Evolutionary conservation across 2,797 vertebrate genomes (phyloP), one percentile per base, ranked within the genome.

Genomic region (Tapirus indicus): DNA sequence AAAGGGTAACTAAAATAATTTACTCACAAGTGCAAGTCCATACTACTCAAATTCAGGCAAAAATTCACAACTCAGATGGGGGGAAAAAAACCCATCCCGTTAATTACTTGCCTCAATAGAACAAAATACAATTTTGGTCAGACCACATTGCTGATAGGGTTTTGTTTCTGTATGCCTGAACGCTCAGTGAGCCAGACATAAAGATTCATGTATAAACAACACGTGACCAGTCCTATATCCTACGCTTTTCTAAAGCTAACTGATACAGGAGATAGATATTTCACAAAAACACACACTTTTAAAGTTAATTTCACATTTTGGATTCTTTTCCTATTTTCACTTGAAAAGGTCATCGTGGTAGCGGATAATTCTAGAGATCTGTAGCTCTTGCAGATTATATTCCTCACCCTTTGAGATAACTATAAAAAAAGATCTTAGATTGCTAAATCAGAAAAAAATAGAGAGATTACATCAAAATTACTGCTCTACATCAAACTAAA

Each of bases 201-300:
- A 78, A 86, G 89, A 96, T 87, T 90, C 92, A 49, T 3, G 68
- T 18, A 92, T 69, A 74, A 94, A 96, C 97, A 96, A 92, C 96
- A 95, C 91, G 94, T 97, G 97, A 97, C 88, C 88, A 64, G 58
- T 2, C 32, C 74, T 6, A 60, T 27, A 56, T 41, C 64, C 91
- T 23, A 38, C 54, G 74, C 27, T 87, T 87, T 49, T 27, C 21
- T 2, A 35, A 44, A 41, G 16, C 80, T 18, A 20, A 69, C 2
- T 35, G 66, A 54, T 49, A n/a, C 0, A 20, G n/a, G 54, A 56
- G 8, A 75, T 0, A n/a, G 29, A 1, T 11, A 35, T 5, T 66
- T n/a, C 88, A 80, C 80, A 60, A 38, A 66, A 69, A 72, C 79
- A 32, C 14, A 38, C 20, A 12, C 38, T 62, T 32, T 58, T 56